Evolutionary conservation across 2,888 invertebrate genomes (phyloP).

Genomic region (Trachelus stipa): DNA sequence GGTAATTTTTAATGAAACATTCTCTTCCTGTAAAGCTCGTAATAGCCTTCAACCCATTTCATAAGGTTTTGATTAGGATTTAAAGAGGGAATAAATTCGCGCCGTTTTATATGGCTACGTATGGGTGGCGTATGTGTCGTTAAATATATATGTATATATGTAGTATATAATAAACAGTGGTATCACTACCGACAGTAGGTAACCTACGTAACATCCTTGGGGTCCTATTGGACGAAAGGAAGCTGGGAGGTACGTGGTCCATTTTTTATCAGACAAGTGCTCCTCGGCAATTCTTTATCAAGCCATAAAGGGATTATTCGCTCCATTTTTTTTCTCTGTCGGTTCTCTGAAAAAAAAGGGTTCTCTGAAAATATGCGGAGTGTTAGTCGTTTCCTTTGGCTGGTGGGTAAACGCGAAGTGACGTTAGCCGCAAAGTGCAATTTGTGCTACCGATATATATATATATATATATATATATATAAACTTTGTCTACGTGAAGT

Average conservation of each 20-base stretch:
- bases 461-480: not conserved
- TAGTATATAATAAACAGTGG: not conserved
- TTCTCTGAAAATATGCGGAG: not conserved
- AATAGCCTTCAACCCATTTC: not conserved
- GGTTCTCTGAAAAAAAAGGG: not conserved
- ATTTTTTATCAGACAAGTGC: not conserved
- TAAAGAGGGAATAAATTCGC: not conserved
- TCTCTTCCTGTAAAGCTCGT: too few species aligned
- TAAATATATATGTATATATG: not conserved
- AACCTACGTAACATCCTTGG: not conserved
- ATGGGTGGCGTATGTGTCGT: not conserved
- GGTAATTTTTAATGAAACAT: too few species aligned
- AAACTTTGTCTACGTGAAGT: not conserved
- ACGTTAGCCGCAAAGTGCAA: not conserved
- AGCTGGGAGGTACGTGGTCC: not conserved
- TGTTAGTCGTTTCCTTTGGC: not conserved
- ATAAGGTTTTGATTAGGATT: not conserved
- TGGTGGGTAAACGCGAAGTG: not conserved
- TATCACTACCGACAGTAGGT: not conserved
- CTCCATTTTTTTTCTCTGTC: not conserved
- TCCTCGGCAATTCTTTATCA: not conserved
- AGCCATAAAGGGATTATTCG: not conserved
- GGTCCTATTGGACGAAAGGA: not conserved
- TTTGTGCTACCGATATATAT: not conserved
- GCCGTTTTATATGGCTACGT: not conserved